Percentiles rank a stretch among this genome's conserved stretches.
Conservation (phyloP, 2,888 invertebrate genomes). For the Tineola bisselliella region DNA sequence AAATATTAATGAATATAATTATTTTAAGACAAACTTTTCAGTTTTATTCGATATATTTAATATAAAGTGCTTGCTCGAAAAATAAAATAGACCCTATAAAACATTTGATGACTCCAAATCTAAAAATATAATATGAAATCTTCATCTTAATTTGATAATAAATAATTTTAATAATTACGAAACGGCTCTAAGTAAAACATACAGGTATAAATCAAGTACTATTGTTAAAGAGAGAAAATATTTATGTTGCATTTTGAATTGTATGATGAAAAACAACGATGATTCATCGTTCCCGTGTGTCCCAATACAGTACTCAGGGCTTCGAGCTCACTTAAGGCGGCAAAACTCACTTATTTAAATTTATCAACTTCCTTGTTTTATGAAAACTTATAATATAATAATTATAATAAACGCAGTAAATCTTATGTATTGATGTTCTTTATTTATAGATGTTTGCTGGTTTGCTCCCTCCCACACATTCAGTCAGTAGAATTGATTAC, state of each 20-base stretch:
- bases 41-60: too few relatives aligned
- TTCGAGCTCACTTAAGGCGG: not conserved
- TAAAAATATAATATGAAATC: too few relatives aligned
- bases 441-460: conserved; percentile 63
- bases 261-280: conserved; percentile 43
- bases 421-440: conserved; percentile 21
- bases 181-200: not conserved
- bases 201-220: too few relatives aligned
- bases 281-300: conserved; percentile 43
- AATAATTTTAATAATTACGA: not conserved
- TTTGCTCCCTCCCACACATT: conserved; percentile 49
- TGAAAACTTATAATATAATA: too few relatives aligned
- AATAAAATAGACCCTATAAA: too few relatives aligned
- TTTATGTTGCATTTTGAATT: conserved; percentile 24
- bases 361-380: too few relatives aligned
- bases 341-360: not conserved
- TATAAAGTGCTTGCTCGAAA: too few relatives aligned
- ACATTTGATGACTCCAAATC: too few relatives aligned
- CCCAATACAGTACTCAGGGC: not conserved
- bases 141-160: not conserved
- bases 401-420: too few relatives aligned
- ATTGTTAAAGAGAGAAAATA: too few relatives aligned
- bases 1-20: too few relatives aligned
- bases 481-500: conserved; percentile 68
- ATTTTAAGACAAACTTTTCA: too few relatives aligned